These are phyloP conservation scores for Anas georgica DNA, from an alignment of 2,797 vertebrate genomes.

Conservation along the genomic window DNA sequence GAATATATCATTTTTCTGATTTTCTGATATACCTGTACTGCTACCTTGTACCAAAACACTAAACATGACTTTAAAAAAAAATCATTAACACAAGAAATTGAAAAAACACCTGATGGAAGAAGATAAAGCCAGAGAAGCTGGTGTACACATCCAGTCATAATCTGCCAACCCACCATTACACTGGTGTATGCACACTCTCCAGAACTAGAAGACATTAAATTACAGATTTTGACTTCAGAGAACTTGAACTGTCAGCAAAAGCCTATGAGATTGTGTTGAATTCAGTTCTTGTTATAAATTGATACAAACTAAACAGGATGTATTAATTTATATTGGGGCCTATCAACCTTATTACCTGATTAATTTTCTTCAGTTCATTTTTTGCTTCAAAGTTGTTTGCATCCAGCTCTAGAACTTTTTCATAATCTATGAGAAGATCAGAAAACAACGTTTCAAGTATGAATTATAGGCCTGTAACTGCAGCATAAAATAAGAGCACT, in stretches of 20 bases:
- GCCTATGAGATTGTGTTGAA: background rate
- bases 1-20: background rate
- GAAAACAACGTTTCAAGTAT: background rate
- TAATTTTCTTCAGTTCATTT: slow-evolving; percentile 88
- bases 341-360: slow-evolving; percentile 79
- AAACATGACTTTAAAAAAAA: background rate
- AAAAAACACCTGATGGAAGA: background rate
- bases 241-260: background rate
- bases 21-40: background rate
- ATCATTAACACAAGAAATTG: background rate
- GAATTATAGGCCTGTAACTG: background rate
- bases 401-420: slow-evolving; percentile 88
- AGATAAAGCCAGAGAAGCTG: background rate
- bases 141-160: background rate
- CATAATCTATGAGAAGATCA: slow-evolving; percentile 85
- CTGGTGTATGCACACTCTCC: no score
- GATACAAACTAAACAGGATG: background rate
- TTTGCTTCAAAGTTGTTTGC: slow-evolving; percentile 88
- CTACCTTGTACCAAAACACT: background rate
- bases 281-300: background rate
- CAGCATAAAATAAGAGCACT: background rate
- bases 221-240: background rate
- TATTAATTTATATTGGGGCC: background rate
- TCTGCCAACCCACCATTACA: background rate
- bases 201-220: background rate